Base-by-base conservation (phyloP, 2,888 invertebrate species). In the Drosophila borealis region DNA sequence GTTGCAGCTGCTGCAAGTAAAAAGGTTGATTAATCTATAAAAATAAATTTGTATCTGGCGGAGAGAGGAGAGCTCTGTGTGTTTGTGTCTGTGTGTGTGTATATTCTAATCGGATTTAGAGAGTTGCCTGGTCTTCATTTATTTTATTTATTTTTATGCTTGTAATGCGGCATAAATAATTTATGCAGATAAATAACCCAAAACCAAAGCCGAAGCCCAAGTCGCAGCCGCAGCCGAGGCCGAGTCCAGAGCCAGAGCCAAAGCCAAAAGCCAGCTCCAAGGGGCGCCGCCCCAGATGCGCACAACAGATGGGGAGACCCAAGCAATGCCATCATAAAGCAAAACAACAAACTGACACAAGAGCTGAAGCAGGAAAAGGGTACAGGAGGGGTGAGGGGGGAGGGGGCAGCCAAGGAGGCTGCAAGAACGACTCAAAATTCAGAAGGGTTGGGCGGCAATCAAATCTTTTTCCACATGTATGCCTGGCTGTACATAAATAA, bases 81-180 rank as follows among this genome's bases (percentile, higher is more conserved):
- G 25, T 25, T 5, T 25, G 25, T 6, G 25, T 25, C 8, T 25
- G 25, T 8, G 25, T 21, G 21, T 70, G 56, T 77, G 74, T 70
- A 63, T 81, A 78, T 88, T 89, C 85, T 86, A 86, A 86, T 86
- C 85, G 86, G 85, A 89, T 86, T 86, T 86, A 89, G 85, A 89
- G 29, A 29, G 29, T 80, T 76, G 69, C 59, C 66, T 46, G 68
- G 70, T 80, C 89, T 80, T 81, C 89, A 89, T 89, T 86, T 86
- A 86, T 88, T 86, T 86, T 86, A 86, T 89, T 89, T 86, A 86
- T 86, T 89, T 86, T 86, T 86, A 88, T 88, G 89, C 88, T 85
- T 80, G 80, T 91, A 91, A 90, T 90, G 89, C 91, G 85, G 90
- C 90, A 87, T 84, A 90, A 91, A 90, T 90, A 91, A 90, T 85